Percentiles rank a stretch among this genome's conserved stretches.
phyloP scores from a whole-genome alignment of 2,113 vertebrate genomes.

The Indicator indicator region DNA sequence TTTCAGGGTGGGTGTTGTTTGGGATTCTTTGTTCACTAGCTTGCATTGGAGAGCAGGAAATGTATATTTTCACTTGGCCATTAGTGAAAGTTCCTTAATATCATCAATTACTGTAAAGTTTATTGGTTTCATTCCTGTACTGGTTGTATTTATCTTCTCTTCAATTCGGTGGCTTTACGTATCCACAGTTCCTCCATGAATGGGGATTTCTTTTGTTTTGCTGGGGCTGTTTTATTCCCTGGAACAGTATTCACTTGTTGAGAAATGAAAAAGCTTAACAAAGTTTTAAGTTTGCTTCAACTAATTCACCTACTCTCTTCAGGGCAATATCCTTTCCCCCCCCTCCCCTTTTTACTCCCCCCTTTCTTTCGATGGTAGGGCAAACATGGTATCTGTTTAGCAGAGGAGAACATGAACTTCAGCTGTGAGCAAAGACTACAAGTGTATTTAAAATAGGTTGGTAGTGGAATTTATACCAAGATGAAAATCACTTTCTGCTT shows the following conservation, averaged over 20 bases:
- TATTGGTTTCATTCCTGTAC: background rate
- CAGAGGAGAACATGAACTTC: background rate
- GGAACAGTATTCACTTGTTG: background rate
- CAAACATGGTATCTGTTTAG: background rate
- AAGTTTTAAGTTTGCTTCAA: background rate
- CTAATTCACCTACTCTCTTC: background rate
- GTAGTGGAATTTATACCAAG: background rate
- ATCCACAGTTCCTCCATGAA: background rate
- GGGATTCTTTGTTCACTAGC: background rate
- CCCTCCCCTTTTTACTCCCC: too few relatives aligned
- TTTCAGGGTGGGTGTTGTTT: conserved; percentile 47
- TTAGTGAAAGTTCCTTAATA: background rate
- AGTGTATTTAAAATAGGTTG: background rate
- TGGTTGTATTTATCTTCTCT: background rate
- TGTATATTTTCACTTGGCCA: background rate
- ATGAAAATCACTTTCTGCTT: background rate
- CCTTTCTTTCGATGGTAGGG: background rate
- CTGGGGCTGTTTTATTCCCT: background rate
- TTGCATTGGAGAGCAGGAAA: background rate
- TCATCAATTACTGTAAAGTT: background rate
- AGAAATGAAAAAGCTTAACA: background rate
- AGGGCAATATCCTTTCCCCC: background rate
- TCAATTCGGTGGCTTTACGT: background rate
- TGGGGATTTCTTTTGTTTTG: background rate
- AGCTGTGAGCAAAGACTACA: background rate